phyloP scores from a whole-genome alignment of 2,113 vertebrate species.

The Varanus komodoensis region DNA sequence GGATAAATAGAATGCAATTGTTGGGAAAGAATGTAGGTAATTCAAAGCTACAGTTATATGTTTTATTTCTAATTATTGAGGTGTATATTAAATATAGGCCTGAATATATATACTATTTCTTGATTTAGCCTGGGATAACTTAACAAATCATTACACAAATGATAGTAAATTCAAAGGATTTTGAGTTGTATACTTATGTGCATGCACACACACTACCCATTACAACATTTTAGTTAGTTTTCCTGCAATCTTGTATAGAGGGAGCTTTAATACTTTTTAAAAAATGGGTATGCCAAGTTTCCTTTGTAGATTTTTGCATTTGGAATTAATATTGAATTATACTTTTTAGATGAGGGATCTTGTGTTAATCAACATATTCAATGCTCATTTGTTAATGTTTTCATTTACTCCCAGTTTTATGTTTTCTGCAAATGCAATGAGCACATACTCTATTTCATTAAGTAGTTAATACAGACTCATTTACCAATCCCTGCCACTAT shows the following conservation, averaged over 20 bases:
- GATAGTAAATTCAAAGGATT: not conserved
- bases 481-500: not conserved
- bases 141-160: constrained; percentile 19
- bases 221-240: not conserved
- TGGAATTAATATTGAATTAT: not conserved
- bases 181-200: not conserved
- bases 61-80: constrained; percentile 20
- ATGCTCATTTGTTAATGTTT: not conserved
- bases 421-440: not conserved
- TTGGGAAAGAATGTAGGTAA: constrained; percentile 67
- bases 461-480: not conserved
- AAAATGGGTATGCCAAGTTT: not conserved
- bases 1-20: constrained; percentile 65
- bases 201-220: not conserved
- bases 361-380: not conserved
- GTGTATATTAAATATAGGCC: constrained; percentile 34
- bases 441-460: not conserved
- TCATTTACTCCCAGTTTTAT: not conserved
- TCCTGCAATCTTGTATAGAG: not conserved
- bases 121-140: constrained; percentile 14
- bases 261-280: not conserved
- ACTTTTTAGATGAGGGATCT: not conserved
- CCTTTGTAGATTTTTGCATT: not conserved
- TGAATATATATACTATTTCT: constrained; percentile 21
- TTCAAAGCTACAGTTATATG: constrained; percentile 56